A percentile compares a stretch with the other conserved stretches of the same genome.
Evolutionary conservation across 2,113 vertebrate species (phyloP).

Genomic region (Saimiri boliviensis): DNA sequence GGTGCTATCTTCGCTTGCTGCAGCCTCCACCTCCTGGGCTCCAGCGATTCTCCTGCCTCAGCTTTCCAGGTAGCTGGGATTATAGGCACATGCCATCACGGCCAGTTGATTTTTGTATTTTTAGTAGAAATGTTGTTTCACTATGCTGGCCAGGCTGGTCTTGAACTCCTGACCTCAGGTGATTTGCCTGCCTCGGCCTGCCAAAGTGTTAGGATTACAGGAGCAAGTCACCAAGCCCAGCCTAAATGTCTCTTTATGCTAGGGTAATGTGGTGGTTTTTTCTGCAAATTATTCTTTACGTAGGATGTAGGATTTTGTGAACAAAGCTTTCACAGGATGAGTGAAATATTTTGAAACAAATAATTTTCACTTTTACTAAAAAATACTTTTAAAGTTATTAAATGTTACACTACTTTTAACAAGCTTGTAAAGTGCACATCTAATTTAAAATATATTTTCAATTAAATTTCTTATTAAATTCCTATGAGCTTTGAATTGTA

Average conservation of each 20-base stretch:
- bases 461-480: slow-evolving; percentile 24
- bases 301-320: background rate
- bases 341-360: slow-evolving; percentile 1
- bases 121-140: too few relatives aligned
- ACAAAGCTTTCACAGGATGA: background rate
- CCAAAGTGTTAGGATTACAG: too few relatives aligned
- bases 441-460: slow-evolving; percentile 42
- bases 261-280: background rate
- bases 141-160: too few relatives aligned
- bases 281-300: background rate
- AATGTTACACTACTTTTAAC: slow-evolving; percentile 31
- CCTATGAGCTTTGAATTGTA: background rate
- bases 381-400: background rate
- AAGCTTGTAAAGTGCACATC: background rate
- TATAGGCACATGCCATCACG: too few relatives aligned
- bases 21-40: too few relatives aligned
- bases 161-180: too few relatives aligned
- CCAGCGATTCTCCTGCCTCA: too few relatives aligned
- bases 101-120: too few relatives aligned
- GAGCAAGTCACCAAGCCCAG: too few relatives aligned
- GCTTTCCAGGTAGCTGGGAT: too few relatives aligned
- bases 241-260: background rate
- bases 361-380: background rate
- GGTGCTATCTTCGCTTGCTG: too few relatives aligned
- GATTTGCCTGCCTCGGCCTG: too few relatives aligned